Conservation (phyloP, 1,140 invertebrate species). For the Drosophila punjabiensis region DNA sequence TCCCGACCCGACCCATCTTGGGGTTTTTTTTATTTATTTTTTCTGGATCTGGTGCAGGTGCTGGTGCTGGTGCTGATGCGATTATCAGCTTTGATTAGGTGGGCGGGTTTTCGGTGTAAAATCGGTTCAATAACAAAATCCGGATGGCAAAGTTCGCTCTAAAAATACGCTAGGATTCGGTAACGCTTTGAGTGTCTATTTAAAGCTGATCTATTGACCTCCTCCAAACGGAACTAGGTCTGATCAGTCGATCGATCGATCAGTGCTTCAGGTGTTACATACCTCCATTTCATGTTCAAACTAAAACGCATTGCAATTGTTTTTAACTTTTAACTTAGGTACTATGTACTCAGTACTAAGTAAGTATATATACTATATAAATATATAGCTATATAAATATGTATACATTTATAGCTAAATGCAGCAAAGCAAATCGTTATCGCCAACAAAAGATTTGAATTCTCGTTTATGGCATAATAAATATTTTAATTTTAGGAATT, state of each 20-base stretch:
- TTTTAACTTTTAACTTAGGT: not conserved
- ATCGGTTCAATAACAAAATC: slow-evolving; percentile 45
- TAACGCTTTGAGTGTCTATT: slow-evolving; percentile 32
- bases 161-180: slow-evolving; percentile 53
- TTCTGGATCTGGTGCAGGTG: not conserved
- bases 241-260: slow-evolving; percentile 26
- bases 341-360: no score
- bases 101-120: slow-evolving; percentile 32
- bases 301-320: not conserved
- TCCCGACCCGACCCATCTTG: slow-evolving; percentile 8
- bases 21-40: slow-evolving; percentile 37
- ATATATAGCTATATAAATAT: no score
- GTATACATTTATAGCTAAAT: not conserved
- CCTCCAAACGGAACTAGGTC: slow-evolving; percentile 25
- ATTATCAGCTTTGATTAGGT: slow-evolving; percentile 48
- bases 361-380: not conserved
- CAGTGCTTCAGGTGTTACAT: slow-evolving; percentile 3
- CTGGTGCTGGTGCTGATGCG: not conserved
- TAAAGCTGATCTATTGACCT: slow-evolving; percentile 39
- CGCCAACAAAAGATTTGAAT: not conserved
- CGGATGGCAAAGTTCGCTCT: slow-evolving; percentile 45
- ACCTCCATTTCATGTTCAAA: not conserved
- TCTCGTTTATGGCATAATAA: not conserved
- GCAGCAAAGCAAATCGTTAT: slow-evolving; percentile 6
- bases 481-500: not conserved